These are phyloP conservation scores for Bubalus kerabau DNA, from an alignment of 2,113 vertebrate species.

Conservation along the genomic window DNA sequence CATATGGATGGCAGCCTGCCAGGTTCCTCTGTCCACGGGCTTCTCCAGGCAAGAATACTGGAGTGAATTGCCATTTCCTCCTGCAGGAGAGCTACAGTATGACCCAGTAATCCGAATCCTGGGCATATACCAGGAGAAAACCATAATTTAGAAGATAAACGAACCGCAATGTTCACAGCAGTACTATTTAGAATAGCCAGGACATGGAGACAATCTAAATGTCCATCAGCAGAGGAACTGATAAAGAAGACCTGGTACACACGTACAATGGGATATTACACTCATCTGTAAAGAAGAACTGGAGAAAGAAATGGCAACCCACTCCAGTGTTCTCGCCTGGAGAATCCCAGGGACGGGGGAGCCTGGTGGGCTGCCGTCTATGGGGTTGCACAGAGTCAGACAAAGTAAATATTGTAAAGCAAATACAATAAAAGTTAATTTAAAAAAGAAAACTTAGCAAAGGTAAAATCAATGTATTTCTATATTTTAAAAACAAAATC, in stretches of 20 bases:
- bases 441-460: not conserved
- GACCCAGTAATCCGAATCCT: not conserved
- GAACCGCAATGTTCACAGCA: not conserved
- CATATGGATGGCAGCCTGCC: not conserved
- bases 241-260: not conserved
- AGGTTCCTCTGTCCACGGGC: not conserved
- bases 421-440: not conserved
- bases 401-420: not conserved
- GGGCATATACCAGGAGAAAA: not conserved
- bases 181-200: not conserved
- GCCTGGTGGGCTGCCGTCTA: too few species aligned
- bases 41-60: not conserved
- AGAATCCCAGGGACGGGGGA: too few species aligned
- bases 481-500: not conserved
- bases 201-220: not conserved
- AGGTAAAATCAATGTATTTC: not conserved
- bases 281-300: not conserved
- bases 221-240: not conserved
- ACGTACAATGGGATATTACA: not conserved
- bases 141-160: not conserved
- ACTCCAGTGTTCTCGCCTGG: too few species aligned
- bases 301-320: too few species aligned
- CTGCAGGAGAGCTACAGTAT: not conserved
- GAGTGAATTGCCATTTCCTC: not conserved
- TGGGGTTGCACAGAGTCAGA: too few species aligned